Percentiles rank a stretch among this genome's conserved stretches.
Conservation (phyloP, 2,113 vertebrate species). For the Narcine bancroftii region DNA sequence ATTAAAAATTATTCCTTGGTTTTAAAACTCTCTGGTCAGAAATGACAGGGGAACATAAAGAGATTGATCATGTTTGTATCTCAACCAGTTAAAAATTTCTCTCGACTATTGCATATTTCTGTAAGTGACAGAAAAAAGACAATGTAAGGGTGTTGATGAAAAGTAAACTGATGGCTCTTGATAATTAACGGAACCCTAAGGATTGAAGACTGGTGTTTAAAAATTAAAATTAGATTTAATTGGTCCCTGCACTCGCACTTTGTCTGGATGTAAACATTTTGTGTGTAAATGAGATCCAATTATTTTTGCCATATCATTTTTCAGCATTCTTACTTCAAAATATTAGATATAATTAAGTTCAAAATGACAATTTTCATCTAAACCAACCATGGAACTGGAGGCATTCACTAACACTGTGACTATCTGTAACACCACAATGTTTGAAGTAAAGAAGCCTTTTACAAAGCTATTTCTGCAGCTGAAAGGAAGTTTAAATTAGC, state of each 20-base stretch:
- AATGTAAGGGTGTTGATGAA: neutral
- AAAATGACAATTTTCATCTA: neutral
- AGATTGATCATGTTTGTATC: conserved; percentile 18
- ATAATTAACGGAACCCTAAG: conserved; percentile 1
- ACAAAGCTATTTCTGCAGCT: neutral
- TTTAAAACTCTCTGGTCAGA: neutral
- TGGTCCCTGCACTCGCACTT: neutral
- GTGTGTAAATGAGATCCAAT: neutral
- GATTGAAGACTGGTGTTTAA: neutral
- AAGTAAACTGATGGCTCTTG: neutral
- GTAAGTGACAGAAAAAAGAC: neutral
- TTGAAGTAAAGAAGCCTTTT: neutral
- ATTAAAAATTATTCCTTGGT: neutral
- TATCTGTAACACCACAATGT: neutral
- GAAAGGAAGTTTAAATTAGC: neutral
- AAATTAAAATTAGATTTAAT: conserved; percentile 21
- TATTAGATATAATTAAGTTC: neutral
- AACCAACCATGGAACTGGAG: neutral
- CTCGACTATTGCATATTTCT: neutral
- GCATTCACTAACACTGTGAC: neutral
- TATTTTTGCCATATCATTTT: neutral
- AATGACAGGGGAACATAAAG: neutral
- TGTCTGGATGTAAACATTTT: neutral
- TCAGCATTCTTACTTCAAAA: neutral
- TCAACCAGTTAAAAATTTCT: neutral